phyloP scores from a whole-genome alignment of 1,140 invertebrate genomes.

The Myzus persicae region DNA sequence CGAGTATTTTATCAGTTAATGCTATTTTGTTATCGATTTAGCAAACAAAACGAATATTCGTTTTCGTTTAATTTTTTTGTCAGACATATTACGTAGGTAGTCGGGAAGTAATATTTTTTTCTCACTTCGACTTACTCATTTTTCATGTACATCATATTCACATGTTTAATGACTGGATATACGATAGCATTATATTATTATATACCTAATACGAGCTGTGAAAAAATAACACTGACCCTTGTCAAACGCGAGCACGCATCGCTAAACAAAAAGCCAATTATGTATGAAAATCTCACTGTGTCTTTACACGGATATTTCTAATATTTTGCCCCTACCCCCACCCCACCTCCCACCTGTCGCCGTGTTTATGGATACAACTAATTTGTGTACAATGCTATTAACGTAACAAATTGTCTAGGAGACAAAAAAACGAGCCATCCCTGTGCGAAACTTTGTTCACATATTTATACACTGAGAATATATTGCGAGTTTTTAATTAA shows the following conservation, averaged over 20 bases:
- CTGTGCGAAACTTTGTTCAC: not conserved
- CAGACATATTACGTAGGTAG: not conserved
- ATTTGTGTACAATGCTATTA: constrained; percentile 31
- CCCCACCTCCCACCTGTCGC: not conserved
- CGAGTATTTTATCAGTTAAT: not conserved
- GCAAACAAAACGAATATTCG: not conserved
- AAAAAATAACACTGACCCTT: constrained; percentile 35
- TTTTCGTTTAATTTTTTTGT: not conserved
- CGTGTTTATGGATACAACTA: not conserved
- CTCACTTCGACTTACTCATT: not conserved
- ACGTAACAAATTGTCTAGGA: constrained; percentile 29
- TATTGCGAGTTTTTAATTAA: constrained; percentile 27
- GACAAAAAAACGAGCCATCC: constrained; percentile 16
- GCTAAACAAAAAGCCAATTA: constrained; percentile 33
- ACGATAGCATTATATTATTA: not conserved
- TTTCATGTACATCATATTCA: not conserved
- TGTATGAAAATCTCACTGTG: not conserved
- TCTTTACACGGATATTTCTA: constrained; percentile 1
- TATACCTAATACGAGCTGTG: not conserved
- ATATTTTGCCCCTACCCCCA: not conserved
- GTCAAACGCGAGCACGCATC: not conserved
- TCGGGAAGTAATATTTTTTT: not conserved
- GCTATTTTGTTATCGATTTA: not conserved
- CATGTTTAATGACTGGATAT: constrained; percentile 17
- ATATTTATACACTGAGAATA: not conserved